A percentile compares a stretch with the other conserved stretches of the same genome.
Evolutionary conservation across 2,888 invertebrate genomes (phyloP).

Genomic region (Microchrysa polita): DNA sequence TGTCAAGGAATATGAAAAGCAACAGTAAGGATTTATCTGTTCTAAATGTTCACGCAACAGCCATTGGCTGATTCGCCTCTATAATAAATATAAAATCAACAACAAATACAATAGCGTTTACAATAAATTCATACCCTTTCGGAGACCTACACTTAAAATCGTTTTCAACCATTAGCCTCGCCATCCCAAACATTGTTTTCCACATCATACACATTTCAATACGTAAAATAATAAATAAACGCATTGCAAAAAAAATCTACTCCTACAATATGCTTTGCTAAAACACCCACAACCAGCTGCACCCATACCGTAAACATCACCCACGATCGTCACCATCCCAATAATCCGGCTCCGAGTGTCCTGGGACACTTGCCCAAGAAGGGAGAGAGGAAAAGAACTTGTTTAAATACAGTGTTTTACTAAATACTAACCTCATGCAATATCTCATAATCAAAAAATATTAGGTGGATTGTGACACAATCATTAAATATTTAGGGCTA

Average conservation of each 20-base stretch:
- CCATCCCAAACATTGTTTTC: background rate
- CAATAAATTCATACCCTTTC: too few relatives aligned
- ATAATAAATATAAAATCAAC: too few relatives aligned
- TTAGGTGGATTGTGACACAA: slow-evolving; percentile 40
- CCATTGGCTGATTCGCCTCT: too few relatives aligned
- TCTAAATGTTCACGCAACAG: too few relatives aligned
- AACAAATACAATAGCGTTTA: too few relatives aligned
- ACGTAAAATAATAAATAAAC: background rate
- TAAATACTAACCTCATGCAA: slow-evolving; percentile 35
- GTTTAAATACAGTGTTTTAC: slow-evolving; percentile 28
- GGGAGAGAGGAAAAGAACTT: background rate
- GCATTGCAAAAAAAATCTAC: background rate
- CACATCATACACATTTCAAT: slow-evolving; percentile 1
- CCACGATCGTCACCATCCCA: slow-evolving; percentile 21
- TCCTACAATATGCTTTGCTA: background rate
- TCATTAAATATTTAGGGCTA: slow-evolving; percentile 38
- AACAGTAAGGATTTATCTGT: too few relatives aligned
- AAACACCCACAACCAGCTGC: background rate
- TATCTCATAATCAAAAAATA: slow-evolving; percentile 41
- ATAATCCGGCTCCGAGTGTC: too few relatives aligned
- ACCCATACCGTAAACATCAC: too few relatives aligned
- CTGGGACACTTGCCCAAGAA: too few relatives aligned
- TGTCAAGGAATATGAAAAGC: too few relatives aligned
- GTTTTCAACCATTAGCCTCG: background rate
- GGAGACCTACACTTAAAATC: background rate